Evolutionary conservation across 2,113 vertebrate genomes (phyloP).

Genomic region (Erythrocercus mccallii): DNA sequence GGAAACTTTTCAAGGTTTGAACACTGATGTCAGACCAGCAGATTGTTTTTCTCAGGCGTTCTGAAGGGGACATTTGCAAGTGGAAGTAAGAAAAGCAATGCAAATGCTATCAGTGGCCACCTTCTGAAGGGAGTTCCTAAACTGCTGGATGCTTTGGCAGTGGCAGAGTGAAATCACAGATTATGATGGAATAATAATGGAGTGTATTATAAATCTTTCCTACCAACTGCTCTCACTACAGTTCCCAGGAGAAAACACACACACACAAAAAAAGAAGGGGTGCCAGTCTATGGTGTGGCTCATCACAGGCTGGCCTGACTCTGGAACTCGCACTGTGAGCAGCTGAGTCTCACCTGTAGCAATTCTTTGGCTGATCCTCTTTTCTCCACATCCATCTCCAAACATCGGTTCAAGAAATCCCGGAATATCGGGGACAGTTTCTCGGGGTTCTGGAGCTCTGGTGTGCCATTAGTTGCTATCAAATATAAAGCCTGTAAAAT

Average conservation of each 20-base stretch:
- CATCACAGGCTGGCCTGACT: background rate
- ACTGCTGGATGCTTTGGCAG: background rate
- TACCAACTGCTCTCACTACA: background rate
- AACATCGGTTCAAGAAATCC: conserved; percentile 93
- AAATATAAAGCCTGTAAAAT: conserved; percentile 89
- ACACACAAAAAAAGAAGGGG: background rate
- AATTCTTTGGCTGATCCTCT: conserved; percentile 94
- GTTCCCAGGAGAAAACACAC: background rate
- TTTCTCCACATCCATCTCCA: conserved; percentile 99
- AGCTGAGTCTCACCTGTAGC: conserved; percentile 80
- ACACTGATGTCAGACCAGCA: background rate
- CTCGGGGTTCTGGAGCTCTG: conserved; percentile 96
- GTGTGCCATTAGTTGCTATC: conserved; percentile 98
- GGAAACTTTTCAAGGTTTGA: background rate
- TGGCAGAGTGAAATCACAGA: background rate
- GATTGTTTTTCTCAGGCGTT: background rate
- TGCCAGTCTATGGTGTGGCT: background rate
- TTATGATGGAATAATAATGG: background rate
- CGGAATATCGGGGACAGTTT: conserved; percentile 95
- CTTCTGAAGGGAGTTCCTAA: background rate
- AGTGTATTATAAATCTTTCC: background rate
- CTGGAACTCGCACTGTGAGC: background rate
- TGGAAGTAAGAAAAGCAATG: background rate
- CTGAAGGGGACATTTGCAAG: background rate
- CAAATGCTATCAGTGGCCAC: background rate